Evolutionary conservation across 2,797 vertebrate genomes (phyloP), one percentile per base, ranked within the genome.

Genomic region (Euphonia xanthogaster): DNA sequence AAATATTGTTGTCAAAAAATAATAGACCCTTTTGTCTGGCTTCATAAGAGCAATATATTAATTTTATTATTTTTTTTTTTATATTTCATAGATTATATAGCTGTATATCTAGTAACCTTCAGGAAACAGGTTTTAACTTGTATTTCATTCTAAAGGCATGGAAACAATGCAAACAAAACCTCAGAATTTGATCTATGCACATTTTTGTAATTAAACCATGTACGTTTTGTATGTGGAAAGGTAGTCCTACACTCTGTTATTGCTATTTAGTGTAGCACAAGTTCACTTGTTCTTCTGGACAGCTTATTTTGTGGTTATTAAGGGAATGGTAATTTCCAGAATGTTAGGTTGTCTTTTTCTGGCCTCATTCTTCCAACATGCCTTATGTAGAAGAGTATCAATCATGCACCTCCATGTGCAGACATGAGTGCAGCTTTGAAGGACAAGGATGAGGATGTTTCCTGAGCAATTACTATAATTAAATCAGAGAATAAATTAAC

Each of bases 391-490:
- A 55, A 53, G 19, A 54, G 33, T 18, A 57, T 10, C 0, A 0
- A 37, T 37, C 2, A 0, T 1, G 1, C 21, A 71, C 3, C 12
- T 79, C 21, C 10, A 3, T 12, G 17, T 33, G 51, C 22, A 75
- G 66, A 48, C 2, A 1, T 13, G 10, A 88, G 22, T 22, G 21
- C 9, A 65, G 6, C 30, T 63, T 28, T 70, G 25, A 62, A 65
- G 35, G 31, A 39, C 12, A 14, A 79, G 14, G 35, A 37, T 11
- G 6, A 11, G 35, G 23, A 48, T 24, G 23, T 47, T 86, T 50
- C 42, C 54, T 39, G 39, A 86, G 4, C 10, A 72, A 48, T 63
- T 82, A 22, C 20, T 88, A 16, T 31, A 76, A 42, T 25, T 42
- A 66, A 77, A 74, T 27, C 2, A 8, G 35, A 78, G 17, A 44